Evolutionary conservation across 2,888 invertebrate genomes (phyloP).

Genomic region (Halictus quadricinctus): DNA sequence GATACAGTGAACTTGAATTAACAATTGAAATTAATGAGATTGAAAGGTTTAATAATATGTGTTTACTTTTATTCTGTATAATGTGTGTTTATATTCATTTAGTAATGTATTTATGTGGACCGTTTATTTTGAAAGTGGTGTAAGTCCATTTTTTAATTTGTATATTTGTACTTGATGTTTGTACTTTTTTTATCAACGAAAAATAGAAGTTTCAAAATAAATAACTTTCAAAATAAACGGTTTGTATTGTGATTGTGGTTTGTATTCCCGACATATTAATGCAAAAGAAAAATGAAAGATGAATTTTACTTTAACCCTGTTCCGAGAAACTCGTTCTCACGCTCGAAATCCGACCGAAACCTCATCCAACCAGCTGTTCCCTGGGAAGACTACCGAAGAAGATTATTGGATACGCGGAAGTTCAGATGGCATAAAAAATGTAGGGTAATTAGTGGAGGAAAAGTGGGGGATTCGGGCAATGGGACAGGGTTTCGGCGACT

Average conservation of each 20-base stretch:
- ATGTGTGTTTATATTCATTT: too few relatives aligned
- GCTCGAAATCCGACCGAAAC: background rate
- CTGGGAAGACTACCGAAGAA: background rate
- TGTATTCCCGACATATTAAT: too few relatives aligned
- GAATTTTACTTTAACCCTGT: background rate
- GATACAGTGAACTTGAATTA: background rate
- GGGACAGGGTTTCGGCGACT: background rate
- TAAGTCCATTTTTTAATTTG: too few relatives aligned
- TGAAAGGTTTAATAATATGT: too few relatives aligned
- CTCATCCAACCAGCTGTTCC: background rate
- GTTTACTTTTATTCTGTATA: too few relatives aligned
- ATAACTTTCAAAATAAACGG: too few relatives aligned
- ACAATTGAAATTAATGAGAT: background rate
- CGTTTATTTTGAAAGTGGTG: too few relatives aligned
- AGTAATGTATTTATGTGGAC: too few relatives aligned
- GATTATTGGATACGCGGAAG: background rate
- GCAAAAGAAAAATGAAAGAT: background rate
- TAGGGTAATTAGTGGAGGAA: background rate
- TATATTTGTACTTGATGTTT: too few relatives aligned
- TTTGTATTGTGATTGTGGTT: too few relatives aligned
- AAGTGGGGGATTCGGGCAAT: background rate
- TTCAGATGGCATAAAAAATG: background rate
- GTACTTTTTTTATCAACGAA: too few relatives aligned
- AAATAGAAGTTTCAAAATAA: too few relatives aligned
- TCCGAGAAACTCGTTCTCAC: background rate